Evolutionary conservation across 2,113 vertebrate genomes (phyloP).

Genomic region (Syrrhaptes paradoxus): DNA sequence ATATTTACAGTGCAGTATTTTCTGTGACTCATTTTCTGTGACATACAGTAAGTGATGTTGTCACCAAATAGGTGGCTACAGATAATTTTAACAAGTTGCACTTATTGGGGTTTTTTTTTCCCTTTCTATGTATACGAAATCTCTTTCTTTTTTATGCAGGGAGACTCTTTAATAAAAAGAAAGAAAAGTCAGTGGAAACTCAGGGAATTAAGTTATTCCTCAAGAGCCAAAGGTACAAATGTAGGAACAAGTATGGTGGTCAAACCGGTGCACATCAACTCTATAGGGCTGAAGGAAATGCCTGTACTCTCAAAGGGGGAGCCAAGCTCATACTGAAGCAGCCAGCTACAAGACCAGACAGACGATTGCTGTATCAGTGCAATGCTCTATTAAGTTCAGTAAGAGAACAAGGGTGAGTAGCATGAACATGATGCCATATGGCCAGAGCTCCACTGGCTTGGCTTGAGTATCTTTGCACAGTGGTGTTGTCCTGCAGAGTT

Average conservation of each 20-base stretch:
- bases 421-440: too few species aligned
- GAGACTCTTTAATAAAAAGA: background rate
- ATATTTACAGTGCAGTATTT: background rate
- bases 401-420: background rate
- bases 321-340: background rate
- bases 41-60: background rate
- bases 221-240: background rate
- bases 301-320: background rate
- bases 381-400: background rate
- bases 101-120: accelerated
- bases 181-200: background rate
- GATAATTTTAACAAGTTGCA: background rate
- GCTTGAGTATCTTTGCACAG: background rate
- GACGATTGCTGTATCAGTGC: background rate
- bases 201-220: background rate
- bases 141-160: background rate
- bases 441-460: background rate
- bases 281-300: background rate
- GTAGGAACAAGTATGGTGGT: background rate
- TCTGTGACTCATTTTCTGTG: background rate
- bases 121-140: background rate
- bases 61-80: background rate
- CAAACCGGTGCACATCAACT: background rate
- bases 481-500: background rate
- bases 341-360: background rate